Conservation (phyloP, 2,797 vertebrate species). For the Trichosurus vulpecula region DNA sequence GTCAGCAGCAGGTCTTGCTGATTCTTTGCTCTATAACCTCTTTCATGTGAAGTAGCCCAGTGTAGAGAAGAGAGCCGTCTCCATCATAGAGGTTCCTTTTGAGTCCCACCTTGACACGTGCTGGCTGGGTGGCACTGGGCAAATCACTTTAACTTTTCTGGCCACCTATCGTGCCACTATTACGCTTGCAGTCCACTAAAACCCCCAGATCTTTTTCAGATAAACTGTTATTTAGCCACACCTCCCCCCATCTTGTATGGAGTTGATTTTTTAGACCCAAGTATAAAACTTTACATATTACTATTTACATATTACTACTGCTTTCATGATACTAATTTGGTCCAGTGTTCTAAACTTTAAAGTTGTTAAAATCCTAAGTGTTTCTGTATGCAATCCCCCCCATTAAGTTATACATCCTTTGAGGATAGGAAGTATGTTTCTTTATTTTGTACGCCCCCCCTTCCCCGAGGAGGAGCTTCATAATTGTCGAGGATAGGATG, state of each 20-base stretch:
- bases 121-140: not conserved
- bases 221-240: not conserved
- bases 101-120: not conserved
- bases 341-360: not conserved
- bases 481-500: accelerated
- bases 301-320: not conserved
- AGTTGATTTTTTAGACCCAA: not conserved
- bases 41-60: not conserved
- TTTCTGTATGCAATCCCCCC: not conserved
- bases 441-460: not conserved
- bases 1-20: accelerated
- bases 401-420: accelerated
- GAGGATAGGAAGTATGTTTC: not conserved
- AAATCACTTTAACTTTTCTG: not conserved
- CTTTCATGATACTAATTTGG: not conserved
- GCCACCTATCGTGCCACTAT: not conserved
- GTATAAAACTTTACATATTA: not conserved
- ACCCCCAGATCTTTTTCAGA: not conserved
- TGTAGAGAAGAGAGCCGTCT: not conserved
- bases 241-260: not conserved
- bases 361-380: not conserved
- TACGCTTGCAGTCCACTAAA: not conserved
- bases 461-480: not conserved
- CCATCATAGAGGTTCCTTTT: not conserved
- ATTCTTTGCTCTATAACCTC: not conserved